A percentile compares a stretch with the other conserved stretches of the same genome.
Conservation (phyloP, 2,888 invertebrate genomes). For the Meliscaeva auricollis region DNA sequence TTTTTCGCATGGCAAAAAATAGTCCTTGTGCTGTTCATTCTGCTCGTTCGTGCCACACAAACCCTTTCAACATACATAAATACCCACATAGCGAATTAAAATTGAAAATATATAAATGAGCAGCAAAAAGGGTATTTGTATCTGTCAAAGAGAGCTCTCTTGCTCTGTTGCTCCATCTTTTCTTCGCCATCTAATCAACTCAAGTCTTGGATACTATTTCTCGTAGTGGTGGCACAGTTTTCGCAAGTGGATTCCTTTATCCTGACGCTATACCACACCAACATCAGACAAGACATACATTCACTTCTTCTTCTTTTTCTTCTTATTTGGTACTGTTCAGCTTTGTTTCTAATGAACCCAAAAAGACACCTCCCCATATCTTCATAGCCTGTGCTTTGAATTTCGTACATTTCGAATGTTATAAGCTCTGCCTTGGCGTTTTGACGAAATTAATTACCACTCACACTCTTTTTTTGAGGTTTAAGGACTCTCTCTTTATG, state of each 20-base stretch:
- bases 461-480: conserved; percentile 55
- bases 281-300: conserved; percentile 1
- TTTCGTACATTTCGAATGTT: conserved; percentile 27
- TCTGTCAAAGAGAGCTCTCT: conserved; percentile 62
- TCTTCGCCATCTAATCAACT: conserved; percentile 65
- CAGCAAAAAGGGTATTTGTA: conserved; percentile 70
- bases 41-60: conserved; percentile 34
- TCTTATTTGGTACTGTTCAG: not conserved
- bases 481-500: conserved; percentile 52
- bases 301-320: conserved; percentile 11
- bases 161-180: conserved; percentile 2
- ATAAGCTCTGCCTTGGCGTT: conserved; percentile 52
- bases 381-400: not conserved
- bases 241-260: conserved; percentile 31
- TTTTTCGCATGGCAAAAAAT: conserved; percentile 21
- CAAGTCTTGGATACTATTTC: conserved; percentile 49
- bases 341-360: conserved; percentile 47
- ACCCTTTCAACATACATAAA: conserved; percentile 25
- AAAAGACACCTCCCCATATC: conserved; percentile 52
- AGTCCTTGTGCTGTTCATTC: conserved; percentile 32
- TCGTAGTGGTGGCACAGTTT: conserved; percentile 39
- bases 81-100: conserved; percentile 59
- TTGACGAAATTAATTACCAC: conserved; percentile 71
- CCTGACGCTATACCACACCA: not conserved
- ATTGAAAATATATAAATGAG: conserved; percentile 73